A percentile compares a stretch with the other conserved stretches of the same genome.
Evolutionary conservation across 2,888 invertebrate species (phyloP).

Genomic region (Rhamnusium bicolor): DNA sequence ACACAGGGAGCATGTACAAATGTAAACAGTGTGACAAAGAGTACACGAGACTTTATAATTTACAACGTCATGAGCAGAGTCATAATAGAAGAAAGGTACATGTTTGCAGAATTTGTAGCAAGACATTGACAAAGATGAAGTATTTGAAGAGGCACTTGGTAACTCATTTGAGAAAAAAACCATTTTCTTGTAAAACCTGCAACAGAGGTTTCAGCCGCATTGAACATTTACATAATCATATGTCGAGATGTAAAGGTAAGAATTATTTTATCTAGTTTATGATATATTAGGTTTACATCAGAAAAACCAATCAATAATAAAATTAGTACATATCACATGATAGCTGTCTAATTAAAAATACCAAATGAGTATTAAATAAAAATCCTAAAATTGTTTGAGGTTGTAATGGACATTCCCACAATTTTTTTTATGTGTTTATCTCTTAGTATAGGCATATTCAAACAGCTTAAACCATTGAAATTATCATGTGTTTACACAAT

Average conservation of each 20-base stretch:
- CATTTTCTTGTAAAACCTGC: conserved; percentile 68
- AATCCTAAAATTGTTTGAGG: no score
- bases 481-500: no score
- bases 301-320: no score
- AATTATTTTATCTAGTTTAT: no score
- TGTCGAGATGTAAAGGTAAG: conserved; percentile 66
- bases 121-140: conserved; percentile 67
- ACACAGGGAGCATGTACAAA: conserved; percentile 67
- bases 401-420: no score
- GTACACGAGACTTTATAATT: conserved; percentile 66
- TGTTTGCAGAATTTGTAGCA: conserved; percentile 69
- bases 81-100: conserved; percentile 67
- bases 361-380: no score
- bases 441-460: no score
- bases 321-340: no score
- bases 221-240: conserved; percentile 68
- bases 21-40: conserved; percentile 68
- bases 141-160: conserved; percentile 69
- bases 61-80: conserved; percentile 67
- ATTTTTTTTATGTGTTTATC: no score
- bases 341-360: no score
- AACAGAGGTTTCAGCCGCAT: conserved; percentile 68
- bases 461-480: no score
- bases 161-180: conserved; percentile 69
- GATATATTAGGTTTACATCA: no score